Evolutionary conservation across 2,113 vertebrate genomes (phyloP), one percentile per base, ranked within the genome.

Genomic region (Cephalopholis sonnerati): DNA sequence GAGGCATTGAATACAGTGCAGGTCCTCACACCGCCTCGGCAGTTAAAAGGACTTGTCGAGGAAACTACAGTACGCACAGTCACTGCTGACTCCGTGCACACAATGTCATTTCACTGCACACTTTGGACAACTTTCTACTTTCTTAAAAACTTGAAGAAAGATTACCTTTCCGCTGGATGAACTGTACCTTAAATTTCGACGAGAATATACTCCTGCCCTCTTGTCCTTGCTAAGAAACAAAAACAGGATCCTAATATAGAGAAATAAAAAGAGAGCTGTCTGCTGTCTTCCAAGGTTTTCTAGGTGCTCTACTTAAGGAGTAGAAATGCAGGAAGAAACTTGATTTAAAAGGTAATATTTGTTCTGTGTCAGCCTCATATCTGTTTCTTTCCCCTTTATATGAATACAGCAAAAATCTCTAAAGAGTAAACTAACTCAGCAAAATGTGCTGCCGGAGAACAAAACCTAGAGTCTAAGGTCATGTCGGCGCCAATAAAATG

Each of bases 241-340:
- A 86, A 74, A 78, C 9, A 9, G 15, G n/a, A 50, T 39, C 44
- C 10, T 84, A n/a, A 88, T 85, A 71, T 78, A 70, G 39, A 74
- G 27, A 54, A 44, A 62, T 44, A 27, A 79, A 79, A 55, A 69
- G 25, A 78, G 16, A 67, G 24, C 50, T 39, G 41, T 27, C 9
- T 24, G 69, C 63, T 74, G 48, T 69, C 20, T 69, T 61, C 12
- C 39, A 46, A n/a, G 1, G 24, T 58, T 77, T 84, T 81, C 74
- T 39, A 13, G 44, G 55, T 84, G 78, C 48, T 86, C 7, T 44
- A 73, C 59, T 85, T 44, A 44, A 73, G 51, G 48, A 41, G 50
- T 29, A 48, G 39, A 75, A 72, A 48, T 39, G 22, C 24, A 16
- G n/a, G 18, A 22, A 73, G 48, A 81, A 82, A 82, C 48, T 65